Percentiles rank a stretch among this genome's conserved stretches.
Evolutionary conservation across 2,797 vertebrate genomes (phyloP).

Genomic region (Tolypeutes matacus): DNA sequence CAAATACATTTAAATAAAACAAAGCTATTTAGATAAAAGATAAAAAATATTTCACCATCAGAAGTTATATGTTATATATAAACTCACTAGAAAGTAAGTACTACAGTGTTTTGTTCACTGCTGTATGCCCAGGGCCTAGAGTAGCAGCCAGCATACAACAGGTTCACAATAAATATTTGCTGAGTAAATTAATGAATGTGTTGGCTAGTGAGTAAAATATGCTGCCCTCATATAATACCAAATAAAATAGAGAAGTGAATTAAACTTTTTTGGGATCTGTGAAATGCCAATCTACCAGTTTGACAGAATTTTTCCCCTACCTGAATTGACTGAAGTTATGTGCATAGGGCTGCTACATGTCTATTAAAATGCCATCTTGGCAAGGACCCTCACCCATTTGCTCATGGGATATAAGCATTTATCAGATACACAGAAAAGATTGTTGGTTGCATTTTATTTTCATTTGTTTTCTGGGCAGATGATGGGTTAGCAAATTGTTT

Average conservation of each 20-base stretch:
- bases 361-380: neutral
- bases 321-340: neutral
- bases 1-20: neutral
- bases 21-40: neutral
- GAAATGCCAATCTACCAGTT: neutral
- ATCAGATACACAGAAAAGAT: conserved; percentile 37
- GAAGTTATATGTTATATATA: neutral
- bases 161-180: neutral
- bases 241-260: neutral
- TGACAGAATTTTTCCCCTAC: neutral
- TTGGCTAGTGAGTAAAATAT: neutral
- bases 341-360: neutral
- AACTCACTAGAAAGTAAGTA: neutral
- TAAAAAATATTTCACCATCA: neutral
- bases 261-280: neutral
- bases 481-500: conserved; percentile 70
- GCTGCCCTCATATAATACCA: neutral
- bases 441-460: conserved; percentile 64
- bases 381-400: neutral
- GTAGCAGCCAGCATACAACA: neutral
- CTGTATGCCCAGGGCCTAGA: neutral
- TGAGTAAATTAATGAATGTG: neutral
- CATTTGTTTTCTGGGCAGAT: conserved; percentile 71
- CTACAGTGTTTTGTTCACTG: neutral
- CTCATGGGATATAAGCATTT: conserved; percentile 25